phyloP scores from a whole-genome alignment of 2,888 invertebrate species.

The Mesopsocus fuscifrons region DNA sequence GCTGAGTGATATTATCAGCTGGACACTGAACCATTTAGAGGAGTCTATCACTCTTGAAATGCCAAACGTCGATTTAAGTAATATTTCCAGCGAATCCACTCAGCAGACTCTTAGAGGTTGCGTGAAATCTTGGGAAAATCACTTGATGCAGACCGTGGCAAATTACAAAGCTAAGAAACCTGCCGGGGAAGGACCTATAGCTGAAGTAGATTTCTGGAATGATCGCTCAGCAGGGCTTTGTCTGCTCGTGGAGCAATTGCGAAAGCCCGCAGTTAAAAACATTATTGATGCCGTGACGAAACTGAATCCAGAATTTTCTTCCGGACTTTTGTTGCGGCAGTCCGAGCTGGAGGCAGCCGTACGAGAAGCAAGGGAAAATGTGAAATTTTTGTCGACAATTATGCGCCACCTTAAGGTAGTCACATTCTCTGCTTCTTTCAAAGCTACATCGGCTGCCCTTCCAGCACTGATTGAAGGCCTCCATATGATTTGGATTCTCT shows the following conservation, averaged over 20 bases:
- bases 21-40: conserved; percentile 53
- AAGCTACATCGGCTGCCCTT: conserved; percentile 49
- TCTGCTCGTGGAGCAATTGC: conserved; percentile 61
- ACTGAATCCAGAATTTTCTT: conserved; percentile 33
- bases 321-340: conserved; percentile 38
- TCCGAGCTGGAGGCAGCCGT: conserved; percentile 43
- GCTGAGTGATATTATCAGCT: conserved; percentile 26
- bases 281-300: conserved; percentile 37
- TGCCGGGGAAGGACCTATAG: conserved; percentile 56
- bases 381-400: conserved; percentile 54
- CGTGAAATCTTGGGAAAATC: conserved; percentile 42
- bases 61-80: conserved; percentile 31
- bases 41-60: conserved; percentile 45
- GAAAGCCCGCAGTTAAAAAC: conserved; percentile 43
- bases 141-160: conserved; percentile 38
- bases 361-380: conserved; percentile 55
- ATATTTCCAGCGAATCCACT: conserved; percentile 24
- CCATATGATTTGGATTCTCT: conserved; percentile 82
- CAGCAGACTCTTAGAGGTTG: conserved; percentile 34
- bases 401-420: conserved; percentile 47
- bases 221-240: conserved; percentile 60
- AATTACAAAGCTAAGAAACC: conserved; percentile 35
- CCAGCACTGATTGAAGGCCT: conserved; percentile 66
- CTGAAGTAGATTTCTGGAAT: conserved; percentile 75
- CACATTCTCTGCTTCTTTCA: conserved; percentile 32